phyloP scores from a whole-genome alignment of 2,888 invertebrate genomes.

The Pemphredon lugubris region DNA sequence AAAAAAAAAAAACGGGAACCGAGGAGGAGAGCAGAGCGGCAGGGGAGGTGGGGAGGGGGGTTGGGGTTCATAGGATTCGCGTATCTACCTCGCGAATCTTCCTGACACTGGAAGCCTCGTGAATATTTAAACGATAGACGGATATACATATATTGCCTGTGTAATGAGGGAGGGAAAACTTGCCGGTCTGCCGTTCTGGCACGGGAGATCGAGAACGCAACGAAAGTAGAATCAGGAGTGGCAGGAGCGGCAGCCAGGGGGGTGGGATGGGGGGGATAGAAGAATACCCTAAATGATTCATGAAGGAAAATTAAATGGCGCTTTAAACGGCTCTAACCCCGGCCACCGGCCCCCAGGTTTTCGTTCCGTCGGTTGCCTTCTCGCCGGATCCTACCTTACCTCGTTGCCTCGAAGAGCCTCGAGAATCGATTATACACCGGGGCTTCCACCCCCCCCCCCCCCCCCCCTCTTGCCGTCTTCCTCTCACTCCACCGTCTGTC shows the following conservation, averaged over 20 bases:
- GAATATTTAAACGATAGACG: constrained; percentile 71
- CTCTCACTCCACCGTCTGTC: constrained; percentile 24
- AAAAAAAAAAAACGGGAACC: constrained; percentile 27
- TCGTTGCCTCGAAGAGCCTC: constrained; percentile 10
- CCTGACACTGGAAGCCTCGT: constrained; percentile 63
- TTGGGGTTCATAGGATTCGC: constrained; percentile 31
- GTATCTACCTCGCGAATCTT: constrained; percentile 62
- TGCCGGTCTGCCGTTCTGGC: constrained; percentile 20
- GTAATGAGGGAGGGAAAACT: constrained; percentile 64
- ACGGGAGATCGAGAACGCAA: constrained; percentile 37
- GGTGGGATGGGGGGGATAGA: too few relatives aligned
- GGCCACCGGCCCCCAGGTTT: too few relatives aligned
- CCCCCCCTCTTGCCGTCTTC: constrained; percentile 10
- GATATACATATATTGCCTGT: constrained; percentile 69
- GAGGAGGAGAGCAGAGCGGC: constrained; percentile 20
- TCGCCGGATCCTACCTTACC: constrained; percentile 17
- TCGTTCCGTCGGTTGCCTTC: constrained; percentile 37
- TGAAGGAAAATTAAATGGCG: constrained; percentile 67
- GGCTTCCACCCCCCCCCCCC: background rate
- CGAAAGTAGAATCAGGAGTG: constrained; percentile 47
- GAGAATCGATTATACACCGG: constrained; percentile 51
- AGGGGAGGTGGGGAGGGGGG: constrained; percentile 44
- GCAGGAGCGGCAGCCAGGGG: constrained; percentile 10
- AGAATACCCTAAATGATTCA: constrained; percentile 69
- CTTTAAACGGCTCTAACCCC: constrained; percentile 60